These are phyloP conservation scores for Sciurus carolinensis DNA, from an alignment of 2,797 vertebrate species.

Conservation along the genomic window DNA sequence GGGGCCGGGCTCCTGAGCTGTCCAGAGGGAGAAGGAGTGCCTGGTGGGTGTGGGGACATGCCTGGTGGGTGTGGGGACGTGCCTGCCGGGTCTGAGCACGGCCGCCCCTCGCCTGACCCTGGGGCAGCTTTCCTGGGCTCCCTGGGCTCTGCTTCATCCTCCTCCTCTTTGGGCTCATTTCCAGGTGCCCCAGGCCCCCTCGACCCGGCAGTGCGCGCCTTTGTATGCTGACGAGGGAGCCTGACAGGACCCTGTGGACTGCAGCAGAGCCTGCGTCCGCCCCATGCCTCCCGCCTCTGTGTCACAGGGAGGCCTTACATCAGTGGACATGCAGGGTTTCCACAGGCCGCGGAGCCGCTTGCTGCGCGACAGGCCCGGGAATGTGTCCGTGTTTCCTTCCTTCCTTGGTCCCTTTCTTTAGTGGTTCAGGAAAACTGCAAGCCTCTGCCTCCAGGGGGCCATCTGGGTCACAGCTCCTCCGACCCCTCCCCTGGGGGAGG, in stretches of 20 bases:
- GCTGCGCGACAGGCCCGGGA: neutral
- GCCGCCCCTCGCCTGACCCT: too few relatives aligned
- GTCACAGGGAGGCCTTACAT: neutral
- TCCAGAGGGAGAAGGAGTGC: neutral
- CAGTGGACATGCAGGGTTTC: neutral
- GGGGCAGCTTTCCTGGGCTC: too few relatives aligned
- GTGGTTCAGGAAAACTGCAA: neutral
- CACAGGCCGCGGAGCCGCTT: neutral
- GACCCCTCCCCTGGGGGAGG: neutral
- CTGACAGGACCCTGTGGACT: too few relatives aligned
- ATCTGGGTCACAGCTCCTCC: neutral
- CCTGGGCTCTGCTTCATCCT: too few relatives aligned
- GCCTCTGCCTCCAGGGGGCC: neutral
- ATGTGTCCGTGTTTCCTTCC: too few relatives aligned
- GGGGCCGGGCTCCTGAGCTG: fast-evolving
- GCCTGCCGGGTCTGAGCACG: too few relatives aligned
- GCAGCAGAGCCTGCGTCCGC: too few relatives aligned
- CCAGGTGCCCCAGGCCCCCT: neutral
- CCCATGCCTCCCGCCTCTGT: neutral
- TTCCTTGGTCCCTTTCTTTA: neutral
- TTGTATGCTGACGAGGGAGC: neutral
- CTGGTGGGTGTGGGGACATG: too few relatives aligned
- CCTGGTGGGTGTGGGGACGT: too few relatives aligned
- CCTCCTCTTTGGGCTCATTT: too few relatives aligned
- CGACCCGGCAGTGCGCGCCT: fast-evolving